These are phyloP conservation scores for Archegozetes longisetosus DNA, from an alignment of 1,140 invertebrate species.

Conservation along the genomic window DNA sequence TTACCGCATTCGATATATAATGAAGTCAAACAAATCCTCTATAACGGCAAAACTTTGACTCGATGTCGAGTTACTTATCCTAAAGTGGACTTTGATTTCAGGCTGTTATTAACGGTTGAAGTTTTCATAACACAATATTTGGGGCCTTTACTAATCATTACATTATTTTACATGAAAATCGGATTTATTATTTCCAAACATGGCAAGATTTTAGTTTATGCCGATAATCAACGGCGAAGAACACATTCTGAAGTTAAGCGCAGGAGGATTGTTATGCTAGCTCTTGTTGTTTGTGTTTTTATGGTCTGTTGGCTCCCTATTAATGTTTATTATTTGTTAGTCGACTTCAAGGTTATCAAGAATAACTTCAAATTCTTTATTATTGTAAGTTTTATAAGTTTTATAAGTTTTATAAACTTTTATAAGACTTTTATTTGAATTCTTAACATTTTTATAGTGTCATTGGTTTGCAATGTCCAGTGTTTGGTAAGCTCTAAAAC, in stretches of 20 bases:
- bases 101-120: conserved; percentile 23
- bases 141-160: conserved; percentile 33
- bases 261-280: neutral
- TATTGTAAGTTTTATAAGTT: no score
- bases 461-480: no score
- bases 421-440: no score
- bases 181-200: conserved; percentile 28
- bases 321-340: conserved; percentile 32
- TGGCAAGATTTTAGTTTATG: conserved; percentile 19
- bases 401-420: no score
- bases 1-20: conserved; percentile 36
- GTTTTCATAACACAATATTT: conserved; percentile 37
- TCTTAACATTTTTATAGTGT: no score
- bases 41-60: neutral
- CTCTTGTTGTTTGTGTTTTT: conserved; percentile 25
- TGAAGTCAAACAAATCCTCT: neutral
- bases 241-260: neutral
- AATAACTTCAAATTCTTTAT: conserved; percentile 8
- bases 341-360: conserved; percentile 24
- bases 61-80: conserved; percentile 32
- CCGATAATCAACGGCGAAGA: neutral
- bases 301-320: conserved; percentile 37
- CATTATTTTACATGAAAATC: conserved; percentile 30
- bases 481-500: no score
- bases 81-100: conserved; percentile 22